Evolutionary conservation across 2,888 invertebrate genomes (phyloP).

Genomic region (Amphipyra berbera): DNA sequence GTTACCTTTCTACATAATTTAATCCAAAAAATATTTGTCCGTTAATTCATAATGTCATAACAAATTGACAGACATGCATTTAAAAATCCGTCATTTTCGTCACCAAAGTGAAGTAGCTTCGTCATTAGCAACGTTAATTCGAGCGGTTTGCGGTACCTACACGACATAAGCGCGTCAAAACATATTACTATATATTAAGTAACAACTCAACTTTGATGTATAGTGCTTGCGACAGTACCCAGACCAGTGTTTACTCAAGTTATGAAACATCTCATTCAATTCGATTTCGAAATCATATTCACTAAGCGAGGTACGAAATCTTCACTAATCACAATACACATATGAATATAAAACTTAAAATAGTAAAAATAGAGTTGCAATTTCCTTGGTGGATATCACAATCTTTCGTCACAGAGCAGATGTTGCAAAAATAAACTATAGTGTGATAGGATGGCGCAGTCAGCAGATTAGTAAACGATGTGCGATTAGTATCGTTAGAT

Average conservation of each 20-base stretch:
- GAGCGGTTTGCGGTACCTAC: not conserved
- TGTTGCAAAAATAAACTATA: constrained; percentile 53
- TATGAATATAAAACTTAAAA: constrained; percentile 16
- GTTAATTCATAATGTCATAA: too few relatives aligned
- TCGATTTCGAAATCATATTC: constrained; percentile 43
- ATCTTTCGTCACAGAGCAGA: constrained; percentile 38
- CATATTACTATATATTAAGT: constrained; percentile 9
- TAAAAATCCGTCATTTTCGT: not conserved
- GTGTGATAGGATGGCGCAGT: constrained; percentile 45
- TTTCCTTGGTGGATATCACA: constrained; percentile 12
- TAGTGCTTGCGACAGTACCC: constrained; percentile 28
- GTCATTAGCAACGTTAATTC: constrained; percentile 1
- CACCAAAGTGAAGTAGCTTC: not conserved
- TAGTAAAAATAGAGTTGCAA: constrained; percentile 22
- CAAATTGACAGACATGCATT: too few relatives aligned
- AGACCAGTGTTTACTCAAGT: constrained; percentile 28
- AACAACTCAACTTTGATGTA: constrained; percentile 9
- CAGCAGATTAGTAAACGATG: constrained; percentile 25
- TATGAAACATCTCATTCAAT: constrained; percentile 52
- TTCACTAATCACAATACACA: constrained; percentile 13
- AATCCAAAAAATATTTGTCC: too few relatives aligned
- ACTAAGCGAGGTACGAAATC: constrained; percentile 23
- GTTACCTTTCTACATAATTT: too few relatives aligned
- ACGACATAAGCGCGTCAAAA: not conserved
- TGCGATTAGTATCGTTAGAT: constrained; percentile 10